Conservation (phyloP, 2,113 vertebrate species). For the Pelecanoides urinatrix region DNA sequence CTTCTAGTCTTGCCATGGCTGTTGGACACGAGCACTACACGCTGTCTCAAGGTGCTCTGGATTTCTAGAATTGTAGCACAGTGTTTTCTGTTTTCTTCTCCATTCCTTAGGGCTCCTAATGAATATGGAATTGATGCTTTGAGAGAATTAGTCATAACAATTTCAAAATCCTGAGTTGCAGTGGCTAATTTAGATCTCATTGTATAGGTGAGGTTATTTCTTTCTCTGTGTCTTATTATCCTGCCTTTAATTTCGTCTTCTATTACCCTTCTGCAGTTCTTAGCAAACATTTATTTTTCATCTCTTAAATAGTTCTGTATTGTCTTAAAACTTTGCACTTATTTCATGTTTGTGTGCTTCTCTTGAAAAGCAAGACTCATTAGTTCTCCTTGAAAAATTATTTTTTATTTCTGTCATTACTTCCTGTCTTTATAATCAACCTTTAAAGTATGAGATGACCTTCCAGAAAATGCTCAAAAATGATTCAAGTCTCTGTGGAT, state of each 20-base stretch:
- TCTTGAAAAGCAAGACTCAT: not conserved
- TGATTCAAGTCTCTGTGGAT: not conserved
- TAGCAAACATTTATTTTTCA: not conserved
- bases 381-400: not conserved
- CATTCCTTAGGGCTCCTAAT: not conserved
- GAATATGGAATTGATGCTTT: not conserved
- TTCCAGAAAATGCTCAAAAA: not conserved
- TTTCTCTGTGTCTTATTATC: not conserved
- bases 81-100: not conserved
- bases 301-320: not conserved
- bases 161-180: not conserved
- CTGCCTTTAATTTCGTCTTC: conserved; percentile 5
- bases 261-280: not conserved
- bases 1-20: not conserved
- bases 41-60: not conserved
- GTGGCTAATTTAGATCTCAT: not conserved
- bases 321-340: not conserved
- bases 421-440: not conserved
- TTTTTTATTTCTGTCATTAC: not conserved
- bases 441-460: not conserved
- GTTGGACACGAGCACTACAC: not conserved
- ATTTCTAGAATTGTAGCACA: not conserved
- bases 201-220: conserved; percentile 23
- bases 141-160: not conserved
- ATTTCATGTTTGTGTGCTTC: not conserved